These are phyloP conservation scores for Salvelinus fontinalis DNA, from an alignment of 2,113 vertebrate genomes.

Conservation along the genomic window DNA sequence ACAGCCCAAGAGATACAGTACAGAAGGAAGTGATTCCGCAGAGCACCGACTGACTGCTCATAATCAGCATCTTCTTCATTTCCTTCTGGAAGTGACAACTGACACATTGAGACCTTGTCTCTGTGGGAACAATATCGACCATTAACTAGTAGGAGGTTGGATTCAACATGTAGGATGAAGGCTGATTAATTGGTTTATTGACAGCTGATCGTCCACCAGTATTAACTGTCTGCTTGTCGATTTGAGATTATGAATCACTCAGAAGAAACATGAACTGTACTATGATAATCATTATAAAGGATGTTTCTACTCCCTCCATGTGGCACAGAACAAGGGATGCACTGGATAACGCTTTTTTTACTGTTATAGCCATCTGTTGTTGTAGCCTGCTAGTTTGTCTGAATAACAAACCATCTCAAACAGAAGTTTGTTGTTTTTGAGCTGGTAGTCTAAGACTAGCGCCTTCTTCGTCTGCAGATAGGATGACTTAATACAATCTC, in stretches of 20 bases:
- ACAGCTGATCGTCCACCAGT: neutral
- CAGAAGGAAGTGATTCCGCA: no score
- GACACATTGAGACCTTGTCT: neutral
- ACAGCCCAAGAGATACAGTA: no score
- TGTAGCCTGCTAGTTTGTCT: neutral
- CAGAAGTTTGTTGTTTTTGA: constrained; percentile 21
- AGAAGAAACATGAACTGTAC: neutral
- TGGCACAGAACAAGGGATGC: constrained; percentile 42
- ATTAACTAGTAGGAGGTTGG: neutral
- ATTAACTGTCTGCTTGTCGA: neutral
- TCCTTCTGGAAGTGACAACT: neutral
- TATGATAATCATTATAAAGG: neutral
- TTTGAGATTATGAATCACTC: neutral
- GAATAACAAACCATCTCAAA: constrained; percentile 1
- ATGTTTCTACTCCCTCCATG: constrained; percentile 3
- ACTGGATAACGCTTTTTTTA: constrained; percentile 59
- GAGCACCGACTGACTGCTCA: neutral
- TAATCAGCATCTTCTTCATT: neutral
- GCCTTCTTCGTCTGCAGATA: constrained; percentile 19
- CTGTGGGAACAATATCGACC: neutral
- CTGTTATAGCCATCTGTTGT: neutral
- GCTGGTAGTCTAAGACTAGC: constrained; percentile 25
- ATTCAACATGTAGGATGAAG: neutral
- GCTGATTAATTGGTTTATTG: neutral
- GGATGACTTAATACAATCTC: constrained; percentile 18